Evolutionary conservation across 2,113 vertebrate species (phyloP), one percentile per base, ranked within the genome.

Genomic region (Morphnarchus princeps): DNA sequence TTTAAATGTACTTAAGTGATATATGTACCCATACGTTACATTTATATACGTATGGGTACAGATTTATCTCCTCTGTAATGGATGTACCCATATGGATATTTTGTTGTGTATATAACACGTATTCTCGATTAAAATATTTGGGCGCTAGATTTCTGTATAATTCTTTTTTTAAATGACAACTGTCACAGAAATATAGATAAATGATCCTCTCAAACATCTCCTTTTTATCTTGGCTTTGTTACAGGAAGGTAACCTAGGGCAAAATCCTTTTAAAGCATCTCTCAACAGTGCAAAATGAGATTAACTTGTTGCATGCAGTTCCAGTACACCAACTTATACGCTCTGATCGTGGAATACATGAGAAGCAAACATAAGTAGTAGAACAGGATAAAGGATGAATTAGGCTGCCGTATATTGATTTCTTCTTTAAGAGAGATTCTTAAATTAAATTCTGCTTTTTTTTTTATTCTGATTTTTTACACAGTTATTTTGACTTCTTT

Each of bases 31-130:
- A 42, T 9, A 12, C 4, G 1, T 18, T 14, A 32, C 11, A 16
- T 14, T 26, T 14, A 5, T 20, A 13, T 22, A n/a, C 14, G 2
- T 11, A 12, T 5, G 11, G 29, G 38, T 7, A 40, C 26, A 59
- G 11, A 40, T 40, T 29, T 20, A 16, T 49, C 25, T 59, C 52
- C 11, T 26, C 8, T n/a, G 10, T 15, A 42, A 38, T 4, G 6
- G 18, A 43, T 18, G 17, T 18, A 50, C 7, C 7, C 3, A 4
- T 25, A 22, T 25, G 16, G 59, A 34, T 26, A 15, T 3, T 45
- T 10, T 14, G 6, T 9, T 31, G 40, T 34, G 3, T 4, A 1
- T 29, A 13, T 20, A 36, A 43, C 22, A 10, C 0, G 1, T 3
- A 4, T 3, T 7, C 5, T 5, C 34, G 11, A 13, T 7, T 32